These are phyloP conservation scores for Hesperia comma DNA, from an alignment of 2,888 invertebrate genomes.

Conservation along the genomic window DNA sequence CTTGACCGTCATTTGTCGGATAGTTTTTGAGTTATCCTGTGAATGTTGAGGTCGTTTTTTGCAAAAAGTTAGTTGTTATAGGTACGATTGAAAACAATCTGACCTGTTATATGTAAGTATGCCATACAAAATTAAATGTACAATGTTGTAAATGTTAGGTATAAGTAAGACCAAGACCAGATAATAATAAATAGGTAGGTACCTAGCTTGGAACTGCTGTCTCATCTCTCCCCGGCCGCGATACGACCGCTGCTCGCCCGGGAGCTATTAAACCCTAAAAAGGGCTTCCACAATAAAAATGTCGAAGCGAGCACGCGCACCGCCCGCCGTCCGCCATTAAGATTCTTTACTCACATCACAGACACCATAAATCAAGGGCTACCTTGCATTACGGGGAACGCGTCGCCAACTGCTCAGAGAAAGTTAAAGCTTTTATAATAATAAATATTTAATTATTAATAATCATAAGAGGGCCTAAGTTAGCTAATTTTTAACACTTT, in stretches of 20 bases:
- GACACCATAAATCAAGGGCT: constrained; percentile 33
- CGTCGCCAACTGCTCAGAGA: not conserved
- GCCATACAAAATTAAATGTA: not conserved
- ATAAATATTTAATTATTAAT: too few relatives aligned
- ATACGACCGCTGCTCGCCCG: constrained; percentile 1
- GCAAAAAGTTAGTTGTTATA: too few relatives aligned
- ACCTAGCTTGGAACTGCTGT: not conserved
- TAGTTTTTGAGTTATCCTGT: too few relatives aligned
- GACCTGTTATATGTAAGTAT: too few relatives aligned
- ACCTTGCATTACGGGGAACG: constrained; percentile 17
- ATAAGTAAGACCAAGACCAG: not conserved
- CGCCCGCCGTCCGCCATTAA: constrained; percentile 52
- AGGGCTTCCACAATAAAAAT: constrained; percentile 52
- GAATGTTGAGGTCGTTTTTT: too few relatives aligned
- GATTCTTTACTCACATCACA: constrained; percentile 44
- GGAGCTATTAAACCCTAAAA: constrained; percentile 47
- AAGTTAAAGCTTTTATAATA: not conserved
- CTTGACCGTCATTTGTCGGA: too few relatives aligned
- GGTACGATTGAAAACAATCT: too few relatives aligned
- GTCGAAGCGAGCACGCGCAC: constrained; percentile 40
- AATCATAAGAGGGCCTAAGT: too few relatives aligned
- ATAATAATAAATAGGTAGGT: too few relatives aligned
- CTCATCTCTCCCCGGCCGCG: not conserved
- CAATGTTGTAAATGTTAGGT: not conserved
- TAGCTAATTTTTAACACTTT: too few relatives aligned